Percentiles rank a stretch among this genome's conserved stretches.
Evolutionary conservation across 2,797 vertebrate genomes (phyloP).

Genomic region (Onychomys arenicola): DNA sequence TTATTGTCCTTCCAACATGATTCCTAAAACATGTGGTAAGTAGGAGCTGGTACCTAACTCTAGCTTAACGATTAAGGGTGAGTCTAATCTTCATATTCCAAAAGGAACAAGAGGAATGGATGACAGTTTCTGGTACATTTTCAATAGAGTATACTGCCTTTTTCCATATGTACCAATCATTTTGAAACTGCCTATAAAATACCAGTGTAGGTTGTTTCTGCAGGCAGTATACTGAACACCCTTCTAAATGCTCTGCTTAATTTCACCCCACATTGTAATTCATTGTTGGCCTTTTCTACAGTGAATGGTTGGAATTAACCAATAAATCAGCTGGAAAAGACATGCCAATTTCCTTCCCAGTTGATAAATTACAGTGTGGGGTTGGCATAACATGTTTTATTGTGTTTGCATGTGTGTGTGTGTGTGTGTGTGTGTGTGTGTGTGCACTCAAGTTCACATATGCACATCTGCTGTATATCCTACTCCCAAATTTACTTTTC

Average conservation of each 20-base stretch:
- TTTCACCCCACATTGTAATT: conserved; percentile 88
- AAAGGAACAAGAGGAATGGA: neutral
- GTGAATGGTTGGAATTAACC: conserved; percentile 90
- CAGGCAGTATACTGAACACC: conserved; percentile 78
- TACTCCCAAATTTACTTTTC: conserved; percentile 75
- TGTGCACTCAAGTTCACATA: neutral
- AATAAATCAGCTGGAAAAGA: conserved; percentile 91
- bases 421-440: neutral
- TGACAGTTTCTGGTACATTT: conserved; percentile 11
- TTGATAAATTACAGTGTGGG: conserved; percentile 89
- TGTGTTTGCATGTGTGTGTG: conserved; percentile 71
- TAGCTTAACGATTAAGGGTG: neutral
- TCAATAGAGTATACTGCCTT: neutral
- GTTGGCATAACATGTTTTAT: conserved; percentile 84
- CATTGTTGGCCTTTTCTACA: conserved; percentile 90
- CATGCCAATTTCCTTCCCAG: conserved; percentile 90
- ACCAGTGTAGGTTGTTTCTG: conserved; percentile 82
- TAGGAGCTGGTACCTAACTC: neutral
- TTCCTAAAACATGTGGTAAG: conserved; percentile 6
- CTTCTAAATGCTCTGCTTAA: conserved; percentile 86
- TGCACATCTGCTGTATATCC: neutral
- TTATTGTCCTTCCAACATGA: neutral
- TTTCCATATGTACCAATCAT: conserved; percentile 22
- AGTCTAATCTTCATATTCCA: neutral
- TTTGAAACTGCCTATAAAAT: conserved; percentile 62